phyloP scores from a whole-genome alignment of 1,140 invertebrate species.

The Mya arenaria region DNA sequence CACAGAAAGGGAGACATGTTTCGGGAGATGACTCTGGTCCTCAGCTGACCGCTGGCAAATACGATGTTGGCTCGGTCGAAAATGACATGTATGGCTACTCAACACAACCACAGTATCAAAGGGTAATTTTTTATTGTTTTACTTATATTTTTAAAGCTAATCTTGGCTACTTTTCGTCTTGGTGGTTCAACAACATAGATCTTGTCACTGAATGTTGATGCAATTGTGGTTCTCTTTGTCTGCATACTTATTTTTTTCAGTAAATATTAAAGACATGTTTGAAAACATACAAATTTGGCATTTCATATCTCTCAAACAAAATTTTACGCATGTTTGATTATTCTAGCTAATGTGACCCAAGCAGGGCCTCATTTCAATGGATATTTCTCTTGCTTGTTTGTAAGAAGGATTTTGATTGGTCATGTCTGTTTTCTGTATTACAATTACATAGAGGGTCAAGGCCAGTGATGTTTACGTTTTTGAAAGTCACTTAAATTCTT shows the following conservation, averaged over 20 bases:
- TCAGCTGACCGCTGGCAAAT: constrained; percentile 67
- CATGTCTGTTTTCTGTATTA: constrained; percentile 23
- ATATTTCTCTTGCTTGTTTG: constrained; percentile 19
- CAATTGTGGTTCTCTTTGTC: no score
- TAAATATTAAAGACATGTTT: no score
- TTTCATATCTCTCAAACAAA: no score
- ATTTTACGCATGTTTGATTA: no score
- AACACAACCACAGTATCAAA: constrained; percentile 14
- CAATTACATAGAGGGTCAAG: constrained; percentile 46
- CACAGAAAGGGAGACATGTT: constrained; percentile 70
- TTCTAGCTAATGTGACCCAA: no score
- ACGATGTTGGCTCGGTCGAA: constrained; percentile 34
- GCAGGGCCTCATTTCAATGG: constrained; percentile 24
- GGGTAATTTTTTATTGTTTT: constrained; percentile 36
- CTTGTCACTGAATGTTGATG: no score
- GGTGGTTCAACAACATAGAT: no score
- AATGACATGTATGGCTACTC: constrained; percentile 13
- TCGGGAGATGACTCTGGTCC: constrained; percentile 75
- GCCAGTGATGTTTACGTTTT: constrained; percentile 45
- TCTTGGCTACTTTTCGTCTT: no score
- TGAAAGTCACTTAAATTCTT: constrained; percentile 49
- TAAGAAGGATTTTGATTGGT: constrained; percentile 34
- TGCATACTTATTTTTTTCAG: no score
- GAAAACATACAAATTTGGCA: no score
- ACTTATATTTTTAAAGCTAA: no score